These are phyloP conservation scores for Maconellicoccus hirsutus DNA, from an alignment of 1,140 invertebrate species.

Conservation along the genomic window DNA sequence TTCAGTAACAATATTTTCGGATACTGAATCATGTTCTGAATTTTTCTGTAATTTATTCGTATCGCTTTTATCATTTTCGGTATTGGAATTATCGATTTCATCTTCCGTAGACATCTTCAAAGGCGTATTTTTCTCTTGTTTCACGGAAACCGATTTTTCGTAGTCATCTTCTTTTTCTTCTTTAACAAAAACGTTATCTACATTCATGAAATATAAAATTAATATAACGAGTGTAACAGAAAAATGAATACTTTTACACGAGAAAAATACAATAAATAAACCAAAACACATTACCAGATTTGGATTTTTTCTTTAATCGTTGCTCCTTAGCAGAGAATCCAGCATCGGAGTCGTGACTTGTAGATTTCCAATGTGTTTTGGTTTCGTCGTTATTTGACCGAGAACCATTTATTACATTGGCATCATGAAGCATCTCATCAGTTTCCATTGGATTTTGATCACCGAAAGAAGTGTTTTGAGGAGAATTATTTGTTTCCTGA, in stretches of 20 bases:
- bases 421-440: background rate
- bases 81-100: background rate
- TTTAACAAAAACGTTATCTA: background rate
- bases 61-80: background rate
- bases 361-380: background rate
- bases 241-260: background rate
- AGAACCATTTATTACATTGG: background rate
- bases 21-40: too few species aligned
- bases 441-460: background rate
- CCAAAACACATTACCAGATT: background rate
- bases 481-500: background rate
- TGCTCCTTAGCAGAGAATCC: background rate
- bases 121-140: background rate
- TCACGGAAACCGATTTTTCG: background rate
- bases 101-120: background rate
- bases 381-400: background rate
- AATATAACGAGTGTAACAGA: too few species aligned
- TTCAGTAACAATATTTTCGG: too few species aligned
- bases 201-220: too few species aligned
- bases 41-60: too few species aligned
- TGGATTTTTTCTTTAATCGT: background rate
- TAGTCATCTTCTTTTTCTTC: conserved; percentile 14
- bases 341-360: background rate
- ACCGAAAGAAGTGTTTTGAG: background rate
- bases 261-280: background rate